Evolutionary conservation across 2,113 vertebrate genomes (phyloP), one percentile per base, ranked within the genome.

Genomic region (Okapia johnstoni): DNA sequence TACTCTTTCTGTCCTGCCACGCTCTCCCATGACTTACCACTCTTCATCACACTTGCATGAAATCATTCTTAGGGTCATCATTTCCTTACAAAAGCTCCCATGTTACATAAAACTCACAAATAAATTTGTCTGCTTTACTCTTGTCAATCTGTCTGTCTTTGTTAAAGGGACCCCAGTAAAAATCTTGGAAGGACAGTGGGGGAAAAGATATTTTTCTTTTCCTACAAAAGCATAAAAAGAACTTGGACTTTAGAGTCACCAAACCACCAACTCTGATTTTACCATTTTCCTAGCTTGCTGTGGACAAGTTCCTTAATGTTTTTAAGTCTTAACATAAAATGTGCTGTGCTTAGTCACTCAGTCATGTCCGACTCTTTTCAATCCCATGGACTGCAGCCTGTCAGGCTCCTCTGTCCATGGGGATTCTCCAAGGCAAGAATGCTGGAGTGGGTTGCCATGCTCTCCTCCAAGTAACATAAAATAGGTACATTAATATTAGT

Each of bases 101-200:
- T n/a, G 46, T 88, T 36, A 60, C 10, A 14, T 55, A 33, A 95
- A 80, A 79, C 43, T 77, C 54, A 52, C 33, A 79, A 79, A 63
- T 63, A 85, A 30, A 85, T 48, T 2, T 57, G 36, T 50, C 48
- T 40, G 19, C 19, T 66, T 90, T 48, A 57, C 66, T 90, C 9
- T 85, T 55, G 48, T 93, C 89, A 66, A 85, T 57, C 54, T 79
- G 36, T 17, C 48, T 79, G n/a, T n/a, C n/a, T 92, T 95, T 85
- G 79, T 63, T 96, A 50, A 14, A 84, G 48, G 36, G 48, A 11
- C 33, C 66, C 55, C 66, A 93, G 79, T 14, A 10, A 28, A 93
- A 80, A 63, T 33, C 46, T 61, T 77, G 28, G n/a, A 88, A 89
- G 19, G 21, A 30, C 12, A 30, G 54, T 73, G 6, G 30, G 12